Base-by-base conservation (phyloP, 1,140 invertebrate species). In the Stratiolaelaps scimitus region DNA sequence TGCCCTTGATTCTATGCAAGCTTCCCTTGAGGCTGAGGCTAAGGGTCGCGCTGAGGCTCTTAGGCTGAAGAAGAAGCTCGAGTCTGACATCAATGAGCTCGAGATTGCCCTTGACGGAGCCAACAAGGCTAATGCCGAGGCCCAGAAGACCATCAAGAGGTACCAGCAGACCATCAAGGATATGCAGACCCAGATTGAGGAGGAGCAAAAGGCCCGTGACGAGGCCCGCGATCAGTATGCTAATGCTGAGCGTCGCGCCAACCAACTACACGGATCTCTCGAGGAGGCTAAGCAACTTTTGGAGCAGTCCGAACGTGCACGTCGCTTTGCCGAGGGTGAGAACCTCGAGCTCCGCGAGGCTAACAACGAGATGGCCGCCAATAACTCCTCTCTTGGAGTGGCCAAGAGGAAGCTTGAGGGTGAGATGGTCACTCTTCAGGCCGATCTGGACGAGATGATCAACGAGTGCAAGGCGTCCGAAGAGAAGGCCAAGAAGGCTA, bases 331-430 rank as follows among this genome's bases (percentile, higher is more conserved):
- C 69, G 95, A 98, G 80, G 87, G 88, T 76, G 94, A 98, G 78
- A 81, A 97, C 70, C 84, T 88, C 71, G 94, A 98, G 78, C 88
- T 93, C 72, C 90, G 94, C 76, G 93, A 97, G 79, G 88, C 94
- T 74, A 83, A 97, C 73, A 94, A 95, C 76, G 95, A 99, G 78
- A 80, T 97, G 48, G 84, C 86, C 70, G 88, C 90, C 68, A 86
- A 92, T 77, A 92, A 88, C 74, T 86, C 88, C 68, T 92, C 89
- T 72, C 83, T 95, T 71, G 85, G 86, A 48, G 85, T 89, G 70
- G 88, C 90, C 78, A 98, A 98, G 86, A 90, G 92, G 82, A 98
- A 98, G 83, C 82, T 98, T 72, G 95, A 98, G 77, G 85, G 87
- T 70, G 95, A 98, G 81, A 82, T 98, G 73, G 87, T 92, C 76